Conservation (phyloP, 2,113 vertebrate genomes). For the Semicossyphus pulcher region DNA sequence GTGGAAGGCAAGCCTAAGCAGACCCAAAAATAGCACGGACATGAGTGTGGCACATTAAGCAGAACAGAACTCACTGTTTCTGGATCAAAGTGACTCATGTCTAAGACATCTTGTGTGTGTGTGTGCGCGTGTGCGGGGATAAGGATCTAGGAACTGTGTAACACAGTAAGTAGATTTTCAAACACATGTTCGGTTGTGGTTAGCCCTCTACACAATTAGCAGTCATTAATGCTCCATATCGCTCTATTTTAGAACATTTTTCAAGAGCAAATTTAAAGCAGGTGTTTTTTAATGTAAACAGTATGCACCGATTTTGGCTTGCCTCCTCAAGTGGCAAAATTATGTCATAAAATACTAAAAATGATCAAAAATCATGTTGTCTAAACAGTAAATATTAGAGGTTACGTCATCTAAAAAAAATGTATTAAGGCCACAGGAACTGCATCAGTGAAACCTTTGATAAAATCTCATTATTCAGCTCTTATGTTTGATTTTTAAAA, state of each 20-base stretch:
- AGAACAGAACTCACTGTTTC: conserved; percentile 39
- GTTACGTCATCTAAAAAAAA: neutral
- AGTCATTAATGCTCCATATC: neutral
- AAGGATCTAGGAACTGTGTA: neutral
- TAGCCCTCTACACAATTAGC: neutral
- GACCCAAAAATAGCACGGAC: conserved; percentile 39
- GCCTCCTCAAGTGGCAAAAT: no score
- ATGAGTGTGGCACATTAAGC: conserved; percentile 41
- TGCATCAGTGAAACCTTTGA: no score
- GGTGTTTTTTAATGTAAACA: no score
- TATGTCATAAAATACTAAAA: no score
- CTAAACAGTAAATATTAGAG: neutral
- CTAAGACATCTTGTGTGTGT: conserved; percentile 39
- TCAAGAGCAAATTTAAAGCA: neutral
- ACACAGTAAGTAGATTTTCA: neutral
- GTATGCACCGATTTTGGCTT: no score
- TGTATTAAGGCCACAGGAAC: no score
- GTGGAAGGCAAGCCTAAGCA: conserved; percentile 45
- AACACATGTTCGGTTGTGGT: neutral
- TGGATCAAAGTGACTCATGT: conserved; percentile 68
- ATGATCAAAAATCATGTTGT: no score
- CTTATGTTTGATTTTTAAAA: no score
- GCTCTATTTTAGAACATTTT: neutral
- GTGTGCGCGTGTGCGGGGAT: neutral
- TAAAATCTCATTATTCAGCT: no score